Evolutionary conservation across 2,797 vertebrate genomes (phyloP).

Genomic region (Parambassis ranga): DNA sequence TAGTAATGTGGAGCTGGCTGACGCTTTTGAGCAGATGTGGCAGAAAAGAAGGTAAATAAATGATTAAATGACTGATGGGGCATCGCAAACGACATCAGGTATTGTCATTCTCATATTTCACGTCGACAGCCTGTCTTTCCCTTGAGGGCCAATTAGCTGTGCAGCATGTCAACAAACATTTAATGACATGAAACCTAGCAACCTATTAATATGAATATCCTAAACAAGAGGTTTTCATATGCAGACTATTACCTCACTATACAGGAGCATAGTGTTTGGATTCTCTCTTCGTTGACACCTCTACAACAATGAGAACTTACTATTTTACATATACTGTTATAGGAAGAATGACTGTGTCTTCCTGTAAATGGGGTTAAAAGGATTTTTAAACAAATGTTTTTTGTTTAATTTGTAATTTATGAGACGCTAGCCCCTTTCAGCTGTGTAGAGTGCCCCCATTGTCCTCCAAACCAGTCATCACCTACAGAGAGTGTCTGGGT

Average conservation of each 20-base stretch:
- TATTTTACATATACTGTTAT: no score
- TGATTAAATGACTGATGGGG: not conserved
- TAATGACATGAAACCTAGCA: not conserved
- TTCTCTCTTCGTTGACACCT: no score
- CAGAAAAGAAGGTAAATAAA: conserved; percentile 91
- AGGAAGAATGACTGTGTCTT: not conserved
- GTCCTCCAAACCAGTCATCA: conserved; percentile 31
- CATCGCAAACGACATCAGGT: not conserved
- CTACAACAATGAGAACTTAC: no score
- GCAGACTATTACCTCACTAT: not conserved
- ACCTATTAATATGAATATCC: not conserved
- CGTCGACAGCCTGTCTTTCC: not conserved
- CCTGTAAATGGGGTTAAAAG: not conserved
- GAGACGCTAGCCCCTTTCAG: conserved; percentile 2
- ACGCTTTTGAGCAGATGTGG: conserved; percentile 99
- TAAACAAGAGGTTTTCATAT: not conserved
- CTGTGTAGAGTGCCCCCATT: conserved; percentile 2
- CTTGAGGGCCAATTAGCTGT: not conserved
- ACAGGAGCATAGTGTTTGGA: not conserved
- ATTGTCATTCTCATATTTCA: not conserved
- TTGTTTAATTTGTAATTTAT: conserved; percentile 17
- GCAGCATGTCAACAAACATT: not conserved
- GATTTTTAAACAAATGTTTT: no score
- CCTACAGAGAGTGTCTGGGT: conserved; percentile 30
- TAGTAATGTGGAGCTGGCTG: conserved; percentile 96